phyloP scores from a whole-genome alignment of 2,797 vertebrate genomes.

The Neoniphon sammara region DNA sequence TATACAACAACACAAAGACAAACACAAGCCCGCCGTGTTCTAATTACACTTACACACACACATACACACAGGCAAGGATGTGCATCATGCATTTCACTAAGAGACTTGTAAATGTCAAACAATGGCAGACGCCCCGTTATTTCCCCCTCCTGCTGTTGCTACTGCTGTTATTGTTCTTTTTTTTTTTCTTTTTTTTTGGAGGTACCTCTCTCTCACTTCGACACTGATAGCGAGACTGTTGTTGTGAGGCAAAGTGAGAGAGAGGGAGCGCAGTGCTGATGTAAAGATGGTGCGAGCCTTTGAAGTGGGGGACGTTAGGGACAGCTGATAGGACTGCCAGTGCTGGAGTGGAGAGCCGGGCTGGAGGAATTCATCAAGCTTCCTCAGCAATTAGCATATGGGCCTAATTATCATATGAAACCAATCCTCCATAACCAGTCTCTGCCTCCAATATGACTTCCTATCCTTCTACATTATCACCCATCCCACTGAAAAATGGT shows the following conservation, averaged over 20 bases:
- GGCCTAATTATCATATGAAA: conserved; percentile 81
- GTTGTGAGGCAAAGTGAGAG: conserved; percentile 46
- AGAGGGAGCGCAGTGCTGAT: conserved; percentile 51
- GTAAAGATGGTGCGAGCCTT: conserved; percentile 68
- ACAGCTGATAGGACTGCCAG: conserved; percentile 65
- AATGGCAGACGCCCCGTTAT: conserved; percentile 62
- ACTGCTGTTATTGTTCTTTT: conserved; percentile 60
- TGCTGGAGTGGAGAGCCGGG: conserved; percentile 48
- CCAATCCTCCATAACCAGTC: conserved; percentile 70
- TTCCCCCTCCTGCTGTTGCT: conserved; percentile 48
- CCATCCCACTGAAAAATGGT: conserved; percentile 65
- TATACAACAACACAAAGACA: conserved; percentile 81
- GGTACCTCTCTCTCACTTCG: conserved; percentile 25
- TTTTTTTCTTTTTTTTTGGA: conserved; percentile 41
- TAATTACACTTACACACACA: conserved; percentile 77
- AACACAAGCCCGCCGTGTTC: conserved; percentile 80
- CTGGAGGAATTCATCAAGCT: conserved; percentile 76
- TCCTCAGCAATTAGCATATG: conserved; percentile 80
- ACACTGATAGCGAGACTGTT: conserved; percentile 31
- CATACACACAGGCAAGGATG: conserved; percentile 57
- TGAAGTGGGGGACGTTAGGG: conserved; percentile 73
- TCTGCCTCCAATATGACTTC: conserved; percentile 67
- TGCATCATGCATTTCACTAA: conserved; percentile 71
- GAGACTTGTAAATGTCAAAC: conserved; percentile 82
- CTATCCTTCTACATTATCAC: conserved; percentile 67